Evolutionary conservation across 2,113 vertebrate species (phyloP), one percentile per base, ranked within the genome.

Genomic region (Pycnonotus jocosus): DNA sequence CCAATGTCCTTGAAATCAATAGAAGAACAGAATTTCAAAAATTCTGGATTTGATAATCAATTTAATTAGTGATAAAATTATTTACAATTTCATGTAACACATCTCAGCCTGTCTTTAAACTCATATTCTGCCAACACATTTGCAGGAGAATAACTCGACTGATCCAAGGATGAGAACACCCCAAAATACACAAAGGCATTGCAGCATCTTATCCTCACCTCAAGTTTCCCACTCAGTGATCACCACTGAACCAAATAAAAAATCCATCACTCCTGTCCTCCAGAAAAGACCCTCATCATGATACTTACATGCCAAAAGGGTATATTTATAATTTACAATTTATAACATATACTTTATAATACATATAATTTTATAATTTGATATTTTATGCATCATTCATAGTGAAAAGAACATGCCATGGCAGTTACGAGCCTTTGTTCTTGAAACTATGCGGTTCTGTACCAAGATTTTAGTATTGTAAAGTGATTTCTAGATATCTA

Each of bases 161-260:
- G 28, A n/a, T 2, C 10, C 28, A 45, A 25, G 18, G 33, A 7
- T 1, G 1, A 65, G 40, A 74, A 80, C 4, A 45, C 0, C 2
- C 2, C 58, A 56, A 21, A 60, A n/a, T 3, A 33, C 19, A 38
- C 10, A 33, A 70, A 78, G 37, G 9, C 5, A 22, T 5, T 1
- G 1, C 28, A 69, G 9, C 9, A 30, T 15, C 38, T 87, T 4
- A n/a, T 6, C 30, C 19, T 51, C 5, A 2, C 37, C 13, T 72
- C 28, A 51, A 44, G 25, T 16, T 45, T 68, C 38, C 56, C 60
- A 47, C 33, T 35, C 70, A 15, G 5, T 51, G 35, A 68, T 56
- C 20, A 72, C 14, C 15, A 48, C 0, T 23, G 45, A 58, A 37
- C 7, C 5, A 5, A 82, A 79, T 38, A 54, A 81, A 78, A 48